Evolutionary conservation across 1,140 invertebrate genomes (phyloP), one percentile per base, ranked within the genome.

Genomic region (Drosophila ercepeae): DNA sequence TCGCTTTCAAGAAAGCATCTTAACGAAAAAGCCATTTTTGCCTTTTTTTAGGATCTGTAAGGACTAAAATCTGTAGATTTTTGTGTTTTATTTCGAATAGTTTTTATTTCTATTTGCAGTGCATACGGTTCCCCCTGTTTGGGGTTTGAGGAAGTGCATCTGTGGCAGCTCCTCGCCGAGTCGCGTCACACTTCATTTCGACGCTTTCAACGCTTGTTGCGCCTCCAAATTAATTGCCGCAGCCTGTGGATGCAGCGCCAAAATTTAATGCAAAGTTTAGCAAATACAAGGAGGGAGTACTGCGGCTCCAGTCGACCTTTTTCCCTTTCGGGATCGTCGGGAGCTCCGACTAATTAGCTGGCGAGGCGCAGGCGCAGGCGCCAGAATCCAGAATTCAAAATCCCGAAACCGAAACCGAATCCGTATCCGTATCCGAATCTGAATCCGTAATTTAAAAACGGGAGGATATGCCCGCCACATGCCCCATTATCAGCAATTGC

Each of bases 151-250:
- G 29, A 48, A 64, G 61, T 44, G 29, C 34, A 61, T 34, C 41
- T 63, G 34, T 4, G 27, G 49, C 46, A 59, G 34, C 63, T 67
- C 60, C 63, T 68, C 60, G 34, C 46, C 64, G 61, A 44, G 51
- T 45, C 53, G 48, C 82, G 81, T 86, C 82, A 86, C 81, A 86
- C 81, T 77, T 86, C 82, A 86, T 86, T 86, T 88, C 51, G 60
- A 88, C 68, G 76, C 59, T 86, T 55, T 88, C 61, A 86, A 86
- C 81, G 81, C 82, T 86, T 86, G 81, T 86, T 86, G 81, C 82
- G 81, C 82, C 82, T 86, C 68, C 77, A 86, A 86, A 86, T 86
- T 88, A 86, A 88, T 86, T 88, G 82, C 81, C 81, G 55, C 78
- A 76, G 76, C 79, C 75, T 52, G 39, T 23, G 34, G 21, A 21